Conservation (phyloP, 2,888 invertebrate species). For the Chrysolina americana region DNA sequence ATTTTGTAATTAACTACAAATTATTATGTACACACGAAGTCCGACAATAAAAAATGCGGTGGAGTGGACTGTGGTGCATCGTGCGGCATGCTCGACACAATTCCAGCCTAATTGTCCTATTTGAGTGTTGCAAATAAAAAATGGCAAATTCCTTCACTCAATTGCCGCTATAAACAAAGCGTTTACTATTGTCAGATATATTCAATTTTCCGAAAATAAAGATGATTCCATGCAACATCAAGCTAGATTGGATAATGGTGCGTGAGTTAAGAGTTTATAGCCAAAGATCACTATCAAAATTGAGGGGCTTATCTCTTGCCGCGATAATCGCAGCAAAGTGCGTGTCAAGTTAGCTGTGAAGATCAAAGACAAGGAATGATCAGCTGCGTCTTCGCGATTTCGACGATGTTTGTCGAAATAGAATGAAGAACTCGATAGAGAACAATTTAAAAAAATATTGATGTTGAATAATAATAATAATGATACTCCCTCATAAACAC, state of each 20-base stretch:
- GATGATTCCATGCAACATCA: neutral
- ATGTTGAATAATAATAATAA: too few species aligned
- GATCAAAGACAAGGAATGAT: constrained; percentile 2
- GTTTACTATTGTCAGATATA: neutral
- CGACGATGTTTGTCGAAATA: neutral
- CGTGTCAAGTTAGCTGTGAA: neutral
- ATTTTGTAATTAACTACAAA: neutral
- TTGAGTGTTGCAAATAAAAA: neutral
- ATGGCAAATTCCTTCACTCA: neutral
- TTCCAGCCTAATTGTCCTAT: neutral
- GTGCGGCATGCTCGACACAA: constrained; percentile 10
- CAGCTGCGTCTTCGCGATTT: neutral
- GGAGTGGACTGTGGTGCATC: neutral
- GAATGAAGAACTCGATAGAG: too few species aligned
- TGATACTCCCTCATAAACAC: too few species aligned
- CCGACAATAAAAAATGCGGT: constrained; percentile 5
- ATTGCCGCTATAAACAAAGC: constrained; percentile 25
- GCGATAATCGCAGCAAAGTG: constrained; percentile 20
- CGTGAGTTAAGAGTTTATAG: neutral
- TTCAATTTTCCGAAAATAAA: constrained; percentile 21
- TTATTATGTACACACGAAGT: neutral
- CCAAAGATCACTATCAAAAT: constrained; percentile 16
- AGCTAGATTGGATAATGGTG: constrained; percentile 19
- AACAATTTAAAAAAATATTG: too few species aligned
- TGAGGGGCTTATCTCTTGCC: neutral